Conservation (phyloP, 2,113 vertebrate genomes). For the Fukomys damarensis region DNA sequence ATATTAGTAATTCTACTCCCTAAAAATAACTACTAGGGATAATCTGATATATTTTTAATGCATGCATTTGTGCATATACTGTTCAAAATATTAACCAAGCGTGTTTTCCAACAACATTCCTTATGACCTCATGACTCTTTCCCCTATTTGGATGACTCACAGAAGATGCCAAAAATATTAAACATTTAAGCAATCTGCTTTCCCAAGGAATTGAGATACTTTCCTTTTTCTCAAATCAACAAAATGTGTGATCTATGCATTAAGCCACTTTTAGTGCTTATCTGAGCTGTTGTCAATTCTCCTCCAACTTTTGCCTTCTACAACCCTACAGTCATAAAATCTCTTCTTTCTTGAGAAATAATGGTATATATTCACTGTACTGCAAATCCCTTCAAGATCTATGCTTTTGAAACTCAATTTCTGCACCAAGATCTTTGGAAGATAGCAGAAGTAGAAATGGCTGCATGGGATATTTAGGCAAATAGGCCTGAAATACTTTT, state of each 20-base stretch:
- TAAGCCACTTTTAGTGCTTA: background rate
- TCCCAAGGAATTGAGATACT: background rate
- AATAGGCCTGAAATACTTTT: background rate
- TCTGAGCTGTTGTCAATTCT: background rate
- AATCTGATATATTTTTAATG: background rate
- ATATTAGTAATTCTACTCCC: background rate
- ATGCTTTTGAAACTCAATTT: background rate
- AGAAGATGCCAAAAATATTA: conserved; percentile 11
- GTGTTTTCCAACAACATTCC: background rate
- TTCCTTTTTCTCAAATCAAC: background rate
- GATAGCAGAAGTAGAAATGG: background rate
- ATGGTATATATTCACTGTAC: background rate
- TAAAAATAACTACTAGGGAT: background rate
- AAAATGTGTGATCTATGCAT: background rate
- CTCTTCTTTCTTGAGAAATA: background rate
- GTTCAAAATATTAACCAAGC: background rate
- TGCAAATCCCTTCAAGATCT: background rate
- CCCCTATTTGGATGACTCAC: background rate
- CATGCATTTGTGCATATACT: background rate
- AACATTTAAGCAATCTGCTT: background rate
- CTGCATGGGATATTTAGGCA: background rate
- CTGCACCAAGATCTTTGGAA: background rate
- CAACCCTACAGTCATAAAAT: background rate
- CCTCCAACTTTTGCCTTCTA: background rate
- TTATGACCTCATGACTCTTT: background rate